A percentile compares a stretch with the other conserved stretches of the same genome.
Conservation (phyloP, 37 sponge, comb jelly and placozoan genomes). For the Geodia barretti region DNA sequence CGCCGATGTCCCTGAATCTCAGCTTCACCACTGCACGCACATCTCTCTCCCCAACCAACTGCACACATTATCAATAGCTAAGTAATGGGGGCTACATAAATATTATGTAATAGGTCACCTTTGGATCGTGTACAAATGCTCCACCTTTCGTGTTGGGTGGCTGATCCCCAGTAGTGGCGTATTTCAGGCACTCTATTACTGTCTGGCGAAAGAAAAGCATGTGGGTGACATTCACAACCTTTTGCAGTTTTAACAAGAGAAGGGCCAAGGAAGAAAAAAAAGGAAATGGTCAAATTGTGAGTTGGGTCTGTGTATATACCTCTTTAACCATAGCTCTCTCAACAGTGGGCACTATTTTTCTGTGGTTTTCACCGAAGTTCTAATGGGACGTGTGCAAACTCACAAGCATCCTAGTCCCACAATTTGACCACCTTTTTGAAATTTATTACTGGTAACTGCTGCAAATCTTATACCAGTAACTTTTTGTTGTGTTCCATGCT, state of each 20-base stretch:
- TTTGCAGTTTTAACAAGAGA: neutral
- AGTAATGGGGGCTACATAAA: neutral
- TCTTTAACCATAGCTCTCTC: too few relatives aligned
- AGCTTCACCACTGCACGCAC: slow-evolving; percentile 89
- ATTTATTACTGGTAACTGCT: too few relatives aligned
- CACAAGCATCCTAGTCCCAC: too few relatives aligned
- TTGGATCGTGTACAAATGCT: slow-evolving; percentile 94
- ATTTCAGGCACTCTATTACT: slow-evolving; percentile 96
- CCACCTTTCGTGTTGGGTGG: slow-evolving; percentile 91
- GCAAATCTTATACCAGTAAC: too few relatives aligned
- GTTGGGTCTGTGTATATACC: neutral
- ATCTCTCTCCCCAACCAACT: slow-evolving; percentile 77
- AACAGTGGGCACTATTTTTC: too few relatives aligned
- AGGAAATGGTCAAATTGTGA: neutral
- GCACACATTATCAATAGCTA: neutral
- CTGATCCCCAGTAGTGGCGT: slow-evolving; percentile 84
- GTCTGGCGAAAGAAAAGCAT: slow-evolving; percentile 51
- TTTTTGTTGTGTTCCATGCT: too few relatives aligned
- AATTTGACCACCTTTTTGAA: too few relatives aligned
- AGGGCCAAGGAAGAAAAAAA: neutral
- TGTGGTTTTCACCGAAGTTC: too few relatives aligned
- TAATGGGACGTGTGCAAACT: too few relatives aligned
- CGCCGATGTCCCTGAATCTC: slow-evolving; percentile 73
- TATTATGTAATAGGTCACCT: slow-evolving; percentile 24
- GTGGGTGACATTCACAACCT: neutral